Percentiles rank a stretch among this genome's conserved stretches.
These are phyloP conservation scores for Montipora efflorescens DNA, from an alignment of 64 coral and sea anemone species.

Conservation along the genomic window DNA sequence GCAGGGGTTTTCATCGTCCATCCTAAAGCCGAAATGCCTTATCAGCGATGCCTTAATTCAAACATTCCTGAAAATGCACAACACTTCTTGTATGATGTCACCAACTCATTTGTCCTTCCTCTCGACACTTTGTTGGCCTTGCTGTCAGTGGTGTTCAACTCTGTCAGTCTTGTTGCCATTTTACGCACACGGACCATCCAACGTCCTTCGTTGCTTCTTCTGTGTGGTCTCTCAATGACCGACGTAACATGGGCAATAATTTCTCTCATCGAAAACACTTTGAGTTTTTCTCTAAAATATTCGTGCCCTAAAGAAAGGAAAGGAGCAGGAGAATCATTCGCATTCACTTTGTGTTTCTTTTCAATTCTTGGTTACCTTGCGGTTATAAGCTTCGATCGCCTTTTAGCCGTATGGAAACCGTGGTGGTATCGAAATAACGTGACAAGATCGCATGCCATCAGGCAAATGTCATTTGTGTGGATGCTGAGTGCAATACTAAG, in stretches of 20 bases:
- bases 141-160: neutral
- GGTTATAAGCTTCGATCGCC: neutral
- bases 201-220: neutral
- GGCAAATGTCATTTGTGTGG: neutral
- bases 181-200: neutral
- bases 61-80: neutral
- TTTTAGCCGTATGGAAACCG: neutral
- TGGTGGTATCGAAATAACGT: constrained; percentile 7
- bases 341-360: neutral
- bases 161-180: neutral
- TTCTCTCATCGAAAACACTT: neutral
- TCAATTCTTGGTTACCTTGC: neutral
- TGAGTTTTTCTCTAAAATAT: neutral
- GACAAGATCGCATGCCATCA: neutral
- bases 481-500: neutral
- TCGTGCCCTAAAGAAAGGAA: neutral
- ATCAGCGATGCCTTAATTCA: neutral
- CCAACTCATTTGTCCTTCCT: neutral
- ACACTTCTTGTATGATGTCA: neutral
- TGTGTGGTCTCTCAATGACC: neutral
- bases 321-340: too few relatives aligned
- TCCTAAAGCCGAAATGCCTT: neutral
- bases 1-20: neutral
- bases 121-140: neutral
- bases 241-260: neutral